Conservation (phyloP, 2,797 vertebrate genomes). For the Stomatorhinus walkeri region DNA sequence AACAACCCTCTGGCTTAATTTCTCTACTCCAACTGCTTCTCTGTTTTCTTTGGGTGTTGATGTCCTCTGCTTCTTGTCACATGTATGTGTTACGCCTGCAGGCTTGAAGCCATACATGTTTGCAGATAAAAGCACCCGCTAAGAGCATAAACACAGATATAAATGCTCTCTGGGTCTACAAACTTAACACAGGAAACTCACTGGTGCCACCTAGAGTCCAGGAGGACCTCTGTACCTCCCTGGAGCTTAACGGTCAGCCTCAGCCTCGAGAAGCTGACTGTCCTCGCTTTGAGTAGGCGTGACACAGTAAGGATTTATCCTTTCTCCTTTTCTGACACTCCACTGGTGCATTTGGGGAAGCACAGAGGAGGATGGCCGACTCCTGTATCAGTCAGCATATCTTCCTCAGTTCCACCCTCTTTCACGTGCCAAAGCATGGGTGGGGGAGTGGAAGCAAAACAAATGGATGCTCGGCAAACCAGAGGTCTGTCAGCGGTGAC, state of each 20-base stretch:
- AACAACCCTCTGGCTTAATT: neutral
- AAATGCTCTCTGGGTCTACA: neutral
- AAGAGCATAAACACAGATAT: neutral
- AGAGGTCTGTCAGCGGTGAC: constrained; percentile 57
- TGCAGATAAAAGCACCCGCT: neutral
- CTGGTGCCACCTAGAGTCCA: neutral
- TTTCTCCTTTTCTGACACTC: neutral
- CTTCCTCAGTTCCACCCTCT: neutral
- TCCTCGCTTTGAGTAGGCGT: neutral
- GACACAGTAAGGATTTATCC: neutral
- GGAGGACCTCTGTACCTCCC: neutral
- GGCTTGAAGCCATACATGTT: neutral
- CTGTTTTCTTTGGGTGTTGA: neutral
- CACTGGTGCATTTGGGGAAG: neutral
- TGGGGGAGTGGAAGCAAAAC: neutral
- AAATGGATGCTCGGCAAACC: constrained; percentile 40
- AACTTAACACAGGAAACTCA: neutral
- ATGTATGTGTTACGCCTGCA: constrained; percentile 3
- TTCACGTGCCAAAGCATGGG: neutral
- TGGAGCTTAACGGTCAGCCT: neutral
- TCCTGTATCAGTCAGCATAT: neutral
- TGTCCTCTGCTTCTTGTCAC: constrained; percentile 37
- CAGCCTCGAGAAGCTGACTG: neutral
- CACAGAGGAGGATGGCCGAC: neutral
- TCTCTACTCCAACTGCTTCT: neutral